Conservation (phyloP, 2,888 invertebrate genomes). For the Incurvaria masculella region DNA sequence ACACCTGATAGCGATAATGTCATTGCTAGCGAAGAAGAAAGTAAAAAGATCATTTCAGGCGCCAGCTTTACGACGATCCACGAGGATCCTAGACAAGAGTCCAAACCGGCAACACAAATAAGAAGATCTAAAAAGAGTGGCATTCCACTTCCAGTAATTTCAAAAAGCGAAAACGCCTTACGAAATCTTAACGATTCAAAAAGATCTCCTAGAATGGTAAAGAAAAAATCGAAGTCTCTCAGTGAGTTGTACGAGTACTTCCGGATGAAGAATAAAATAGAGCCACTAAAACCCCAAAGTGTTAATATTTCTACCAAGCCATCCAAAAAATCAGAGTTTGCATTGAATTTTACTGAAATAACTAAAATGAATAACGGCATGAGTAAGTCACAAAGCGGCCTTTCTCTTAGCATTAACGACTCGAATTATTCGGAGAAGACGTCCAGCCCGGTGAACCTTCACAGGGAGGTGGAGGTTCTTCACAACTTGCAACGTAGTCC, state of each 20-base stretch:
- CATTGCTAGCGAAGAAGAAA: slow-evolving; percentile 55
- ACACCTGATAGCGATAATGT: slow-evolving; percentile 81
- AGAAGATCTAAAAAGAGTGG: slow-evolving; percentile 34
- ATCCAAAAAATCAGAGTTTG: slow-evolving; percentile 8
- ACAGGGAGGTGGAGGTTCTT: slow-evolving; percentile 64
- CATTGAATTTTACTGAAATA: background rate
- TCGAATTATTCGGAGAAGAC: slow-evolving; percentile 37
- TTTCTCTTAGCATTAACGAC: slow-evolving; percentile 36
- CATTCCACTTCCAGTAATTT: slow-evolving; percentile 42
- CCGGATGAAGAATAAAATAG: slow-evolving; percentile 34
- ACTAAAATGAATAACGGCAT: background rate
- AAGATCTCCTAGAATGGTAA: slow-evolving; percentile 29
- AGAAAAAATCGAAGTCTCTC: slow-evolving; percentile 47
- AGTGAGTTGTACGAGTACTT: slow-evolving; percentile 50
- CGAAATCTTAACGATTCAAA: slow-evolving; percentile 20
- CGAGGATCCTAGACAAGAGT: background rate
- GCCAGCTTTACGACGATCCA: slow-evolving; percentile 4
- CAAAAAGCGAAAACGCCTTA: slow-evolving; percentile 14
- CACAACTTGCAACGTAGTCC: slow-evolving; percentile 68
- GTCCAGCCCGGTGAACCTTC: slow-evolving; percentile 51
- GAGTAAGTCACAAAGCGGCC: slow-evolving; percentile 23
- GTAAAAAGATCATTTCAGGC: slow-evolving; percentile 12
- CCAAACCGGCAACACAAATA: slow-evolving; percentile 20
- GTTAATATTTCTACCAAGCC: slow-evolving; percentile 20
- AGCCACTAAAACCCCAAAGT: slow-evolving; percentile 12